Evolutionary conservation across 2,888 invertebrate species (phyloP).

Genomic region (Nezara viridula): DNA sequence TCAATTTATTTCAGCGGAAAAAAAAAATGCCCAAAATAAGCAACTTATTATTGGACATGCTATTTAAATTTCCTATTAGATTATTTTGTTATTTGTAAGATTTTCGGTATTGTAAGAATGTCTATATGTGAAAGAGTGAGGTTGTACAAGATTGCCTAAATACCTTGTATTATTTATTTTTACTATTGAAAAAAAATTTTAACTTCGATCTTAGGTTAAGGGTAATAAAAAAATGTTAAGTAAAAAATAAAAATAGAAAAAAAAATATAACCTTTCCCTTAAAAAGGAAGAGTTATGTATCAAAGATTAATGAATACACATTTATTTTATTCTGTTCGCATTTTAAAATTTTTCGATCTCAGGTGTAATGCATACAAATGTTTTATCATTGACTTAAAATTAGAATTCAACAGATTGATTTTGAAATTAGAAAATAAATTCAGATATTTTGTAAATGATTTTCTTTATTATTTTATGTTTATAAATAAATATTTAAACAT

Average conservation of each 20-base stretch:
- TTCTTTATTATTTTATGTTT: slow-evolving; percentile 58
- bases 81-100: slow-evolving; percentile 39
- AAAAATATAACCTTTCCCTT: not conserved
- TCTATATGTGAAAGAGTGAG: slow-evolving; percentile 47
- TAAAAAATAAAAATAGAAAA: not conserved
- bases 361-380: slow-evolving; percentile 26
- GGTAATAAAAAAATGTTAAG: slow-evolving; percentile 25
- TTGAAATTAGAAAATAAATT: slow-evolving; percentile 44
- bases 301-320: not conserved
- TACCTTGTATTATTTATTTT: slow-evolving; percentile 57
- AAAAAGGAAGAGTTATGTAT: slow-evolving; percentile 24
- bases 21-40: slow-evolving; percentile 11
- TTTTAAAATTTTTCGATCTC: slow-evolving; percentile 54
- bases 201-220: slow-evolving; percentile 51
- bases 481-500: slow-evolving; percentile 53
- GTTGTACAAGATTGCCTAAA: slow-evolving; percentile 49
- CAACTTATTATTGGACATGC: slow-evolving; percentile 14
- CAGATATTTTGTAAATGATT: slow-evolving; percentile 58
- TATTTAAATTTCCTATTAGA: slow-evolving; percentile 56
- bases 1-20: slow-evolving; percentile 30
- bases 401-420: slow-evolving; percentile 18
- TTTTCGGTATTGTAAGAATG: slow-evolving; percentile 48
- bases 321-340: slow-evolving; percentile 8
- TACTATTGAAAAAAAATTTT: slow-evolving; percentile 42
- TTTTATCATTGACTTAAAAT: slow-evolving; percentile 33